Evolutionary conservation across 2,888 invertebrate genomes (phyloP).

Genomic region (Phragmatobia fuliginosa): DNA sequence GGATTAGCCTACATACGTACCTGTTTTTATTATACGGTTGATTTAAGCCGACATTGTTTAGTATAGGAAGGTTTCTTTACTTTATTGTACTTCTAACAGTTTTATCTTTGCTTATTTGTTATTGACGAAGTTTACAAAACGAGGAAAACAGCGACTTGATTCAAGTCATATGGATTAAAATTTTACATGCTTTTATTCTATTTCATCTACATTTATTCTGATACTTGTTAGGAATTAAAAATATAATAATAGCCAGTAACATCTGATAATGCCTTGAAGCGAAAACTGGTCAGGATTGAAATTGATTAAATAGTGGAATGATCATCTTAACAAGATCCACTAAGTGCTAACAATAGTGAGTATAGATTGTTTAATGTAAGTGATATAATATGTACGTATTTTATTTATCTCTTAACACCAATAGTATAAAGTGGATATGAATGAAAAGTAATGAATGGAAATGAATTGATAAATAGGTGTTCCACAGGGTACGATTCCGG

Average conservation of each 20-base stretch:
- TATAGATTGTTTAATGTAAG: too few species aligned
- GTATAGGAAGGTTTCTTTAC: background rate
- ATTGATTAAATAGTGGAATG: too few species aligned
- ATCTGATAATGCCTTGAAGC: too few species aligned
- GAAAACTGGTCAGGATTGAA: too few species aligned
- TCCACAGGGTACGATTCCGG: background rate
- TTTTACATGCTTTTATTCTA: too few species aligned
- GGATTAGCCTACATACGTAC: constrained; percentile 36
- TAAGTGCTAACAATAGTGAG: too few species aligned
- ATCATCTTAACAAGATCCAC: too few species aligned
- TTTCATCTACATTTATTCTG: too few species aligned
- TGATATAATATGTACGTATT: background rate
- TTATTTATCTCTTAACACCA: background rate
- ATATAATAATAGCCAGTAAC: too few species aligned
- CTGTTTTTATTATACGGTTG: background rate
- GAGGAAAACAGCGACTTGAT: background rate
- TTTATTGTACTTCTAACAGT: background rate
- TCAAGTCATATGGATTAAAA: too few species aligned
- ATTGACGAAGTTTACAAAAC: background rate
- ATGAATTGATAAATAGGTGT: background rate
- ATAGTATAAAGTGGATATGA: background rate
- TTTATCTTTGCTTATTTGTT: background rate
- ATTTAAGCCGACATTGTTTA: background rate
- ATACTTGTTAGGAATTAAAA: too few species aligned
- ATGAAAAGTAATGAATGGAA: background rate